Percentiles rank a stretch among this genome's conserved stretches.
phyloP scores from a whole-genome alignment of 2,113 vertebrate species.

The Ifrita kowaldi region DNA sequence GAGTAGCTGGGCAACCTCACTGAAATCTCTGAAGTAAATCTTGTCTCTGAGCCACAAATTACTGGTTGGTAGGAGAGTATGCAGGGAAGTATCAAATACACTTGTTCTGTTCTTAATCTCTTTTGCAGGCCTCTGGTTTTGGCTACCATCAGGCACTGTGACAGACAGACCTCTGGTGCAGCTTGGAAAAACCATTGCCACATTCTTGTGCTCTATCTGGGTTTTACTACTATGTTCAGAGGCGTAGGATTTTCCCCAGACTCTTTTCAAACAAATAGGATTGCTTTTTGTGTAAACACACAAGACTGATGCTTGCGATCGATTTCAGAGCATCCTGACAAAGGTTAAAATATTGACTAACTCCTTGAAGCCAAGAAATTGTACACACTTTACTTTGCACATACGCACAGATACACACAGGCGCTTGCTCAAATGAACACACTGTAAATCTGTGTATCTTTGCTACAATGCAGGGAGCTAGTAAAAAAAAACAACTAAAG shows the following conservation, averaged over 20 bases:
- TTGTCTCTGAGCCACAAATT: neutral
- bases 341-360: conserved; percentile 13
- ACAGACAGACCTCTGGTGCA: neutral
- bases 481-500: accelerated
- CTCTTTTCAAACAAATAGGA: neutral
- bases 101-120: neutral
- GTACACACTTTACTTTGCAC: neutral
- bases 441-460: neutral
- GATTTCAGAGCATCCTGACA: neutral
- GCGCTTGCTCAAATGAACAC: neutral
- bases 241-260: neutral
- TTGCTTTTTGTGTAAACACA: neutral
- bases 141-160: neutral
- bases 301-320: neutral
- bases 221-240: neutral
- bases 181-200: neutral
- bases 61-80: neutral
- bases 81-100: neutral
- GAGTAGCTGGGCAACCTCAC: neutral
- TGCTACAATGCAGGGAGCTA: neutral
- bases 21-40: neutral
- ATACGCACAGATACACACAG: neutral
- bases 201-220: neutral
- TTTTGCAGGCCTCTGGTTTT: neutral
- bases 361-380: neutral